Conservation (phyloP, 92 coral and sea anemone genomes). For the Parazoanthus atlanticus region DNA sequence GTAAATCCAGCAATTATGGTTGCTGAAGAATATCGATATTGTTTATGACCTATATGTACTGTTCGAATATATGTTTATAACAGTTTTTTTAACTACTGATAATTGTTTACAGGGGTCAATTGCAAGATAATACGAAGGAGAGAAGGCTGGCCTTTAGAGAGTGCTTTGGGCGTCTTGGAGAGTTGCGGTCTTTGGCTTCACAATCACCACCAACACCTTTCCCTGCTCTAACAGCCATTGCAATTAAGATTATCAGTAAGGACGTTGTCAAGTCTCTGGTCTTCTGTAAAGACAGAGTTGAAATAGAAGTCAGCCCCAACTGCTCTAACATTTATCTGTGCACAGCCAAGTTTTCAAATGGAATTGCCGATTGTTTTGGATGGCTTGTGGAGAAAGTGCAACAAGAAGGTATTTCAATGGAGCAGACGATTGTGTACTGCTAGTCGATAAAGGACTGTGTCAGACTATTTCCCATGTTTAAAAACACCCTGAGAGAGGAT, state of each 20-base stretch:
- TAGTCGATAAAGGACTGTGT: constrained; percentile 53
- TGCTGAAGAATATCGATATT: no score
- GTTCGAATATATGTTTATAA: no score
- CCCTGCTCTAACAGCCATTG: constrained; percentile 53
- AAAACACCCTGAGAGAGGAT: neutral
- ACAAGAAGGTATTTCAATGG: constrained; percentile 21
- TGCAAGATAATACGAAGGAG: constrained; percentile 34
- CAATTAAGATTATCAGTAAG: no score
- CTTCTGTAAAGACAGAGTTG: neutral
- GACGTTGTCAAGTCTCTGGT: no score
- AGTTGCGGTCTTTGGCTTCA: constrained; percentile 51
- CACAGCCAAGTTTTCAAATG: constrained; percentile 26
- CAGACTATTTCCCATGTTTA: constrained; percentile 33
- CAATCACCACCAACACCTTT: constrained; percentile 51
- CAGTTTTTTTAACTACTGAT: no score
- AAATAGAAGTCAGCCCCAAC: constrained; percentile 55
- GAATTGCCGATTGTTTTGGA: constrained; percentile 15
- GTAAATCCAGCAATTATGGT: no score
- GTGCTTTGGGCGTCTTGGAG: constrained; percentile 59
- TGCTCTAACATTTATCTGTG: constrained; percentile 48
- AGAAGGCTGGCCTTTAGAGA: constrained; percentile 48
- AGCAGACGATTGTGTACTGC: constrained; percentile 46
- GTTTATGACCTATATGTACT: no score
- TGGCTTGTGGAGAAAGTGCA: constrained; percentile 65
- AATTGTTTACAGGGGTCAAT: no score